Base-by-base conservation (phyloP, 2,113 vertebrate species). In the Siniperca knerii region DNA sequence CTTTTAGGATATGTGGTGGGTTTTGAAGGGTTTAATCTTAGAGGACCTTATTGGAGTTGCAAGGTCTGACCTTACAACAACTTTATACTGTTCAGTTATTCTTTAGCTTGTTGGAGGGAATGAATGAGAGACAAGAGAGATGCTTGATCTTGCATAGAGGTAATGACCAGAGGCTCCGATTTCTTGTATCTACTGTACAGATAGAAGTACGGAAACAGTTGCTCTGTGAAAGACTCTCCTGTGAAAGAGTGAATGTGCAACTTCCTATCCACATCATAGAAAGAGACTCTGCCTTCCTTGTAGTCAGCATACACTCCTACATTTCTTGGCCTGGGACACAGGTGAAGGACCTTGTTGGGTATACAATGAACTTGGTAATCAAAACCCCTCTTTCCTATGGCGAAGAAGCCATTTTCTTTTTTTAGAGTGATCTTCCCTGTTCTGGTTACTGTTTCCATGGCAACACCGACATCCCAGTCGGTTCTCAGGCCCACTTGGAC, bases 261-360 rank as follows among this genome's bases (percentile, higher is more conserved):
- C 0, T 84, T 79, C 25, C 83, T 25, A 0, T 82, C 23, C 3
- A 91, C 92, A 0, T 96, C 96, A 48, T 95, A 97, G 82, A 97
- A 97, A 0, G 96, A 96, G 37, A 97, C 93, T 5, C 93, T 86
- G 9, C 96, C 96, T 0, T 90, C 95, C n/a, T 95, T 94, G 0
- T 96, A 96, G 90, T 97, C 96, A 76, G 97, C n/a, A 23, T 96
- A 97, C 10, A 97, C 92, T 0, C 96, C 96, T 0, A 97, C 69
- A 0, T 90, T 37, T 21, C 6, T 82, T 0, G 88, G 92, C 11
- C 76, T 81, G 0, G 86, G 90, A 54, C 0, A 52, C 37, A 92
- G 61, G 8, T 78, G 11, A 12, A 93, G 73, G 46, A 3, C 23
- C 0, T 6, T 57, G 44, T 0, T 0, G 1, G 9, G 0, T 29